Base-by-base conservation (phyloP, 1,140 invertebrate species). In the Arion vulgaris region DNA sequence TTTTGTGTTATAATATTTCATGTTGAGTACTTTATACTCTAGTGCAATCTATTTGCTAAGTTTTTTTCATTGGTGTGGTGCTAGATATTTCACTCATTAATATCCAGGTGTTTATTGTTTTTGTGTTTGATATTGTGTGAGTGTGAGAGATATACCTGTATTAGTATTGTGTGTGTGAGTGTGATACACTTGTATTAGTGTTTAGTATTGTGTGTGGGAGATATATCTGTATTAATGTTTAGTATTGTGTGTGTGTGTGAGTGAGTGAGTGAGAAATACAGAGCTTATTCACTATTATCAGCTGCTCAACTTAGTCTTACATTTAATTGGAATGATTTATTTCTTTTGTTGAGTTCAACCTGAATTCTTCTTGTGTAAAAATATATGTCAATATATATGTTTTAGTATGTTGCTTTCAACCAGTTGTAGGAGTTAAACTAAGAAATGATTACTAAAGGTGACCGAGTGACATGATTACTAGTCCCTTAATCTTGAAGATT, bases 11-110 rank as follows among this genome's bases (percentile, higher is more conserved):
- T 19, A 57, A 11, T 57, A 19, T 57, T 23, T 15, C 4, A 2
- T 57, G 19, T n/a, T 57, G 9, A 2, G 9, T 57, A 15, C 23
- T 45, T 5, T 45, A 15, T 66, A 28, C 2, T 66, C 62, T 66
- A 32, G 62, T 66, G 62, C 62, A 66, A 66, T 66, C 62, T 32
- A 2, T 66, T 9, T 32, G 62, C 71, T 73, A 26, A 73, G n/a
- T n/a, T n/a, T n/a, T 71, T 26, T 73, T 41, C 41, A 28, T 39
- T 66, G 62, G 62, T 32, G 62, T 66, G 62, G 62, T 66, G 62
- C 62, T 66, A 66, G 9, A 66, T 66, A 66, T 66, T 66, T 66
- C 2, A 32, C 32, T 66, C 62, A 66, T 66, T 66, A 7, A 15
- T 57, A n/a, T n/a, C n/a, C n/a, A n/a, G n/a, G 15, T 57, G 4